These are phyloP conservation scores for Tarsius wallacei DNA, from an alignment of 2,797 vertebrate genomes.

Conservation along the genomic window DNA sequence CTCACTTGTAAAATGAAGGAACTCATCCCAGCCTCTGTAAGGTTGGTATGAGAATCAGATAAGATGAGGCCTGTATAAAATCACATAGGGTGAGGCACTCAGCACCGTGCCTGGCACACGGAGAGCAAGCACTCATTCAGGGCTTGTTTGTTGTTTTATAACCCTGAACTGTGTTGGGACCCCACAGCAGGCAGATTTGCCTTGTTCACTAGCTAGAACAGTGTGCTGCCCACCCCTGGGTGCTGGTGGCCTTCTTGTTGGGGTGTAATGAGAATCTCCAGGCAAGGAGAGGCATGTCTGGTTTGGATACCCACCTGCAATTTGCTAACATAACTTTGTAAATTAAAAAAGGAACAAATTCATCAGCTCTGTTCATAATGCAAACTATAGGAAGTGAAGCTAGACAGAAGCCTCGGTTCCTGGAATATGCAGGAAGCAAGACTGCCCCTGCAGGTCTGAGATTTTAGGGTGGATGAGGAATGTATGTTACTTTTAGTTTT, in stretches of 20 bases:
- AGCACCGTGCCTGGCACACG: rapidly evolving
- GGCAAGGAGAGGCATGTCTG: not conserved
- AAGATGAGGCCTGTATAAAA: not conserved
- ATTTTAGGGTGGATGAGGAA: not conserved
- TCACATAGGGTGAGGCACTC: not conserved
- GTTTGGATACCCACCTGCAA: not conserved
- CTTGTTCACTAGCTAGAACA: not conserved
- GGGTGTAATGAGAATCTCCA: rapidly evolving
- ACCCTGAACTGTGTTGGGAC: not conserved
- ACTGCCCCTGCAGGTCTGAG: not conserved
- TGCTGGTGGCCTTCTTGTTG: not conserved
- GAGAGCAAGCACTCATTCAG: too few relatives aligned
- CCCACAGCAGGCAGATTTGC: not conserved
- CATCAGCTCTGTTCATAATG: not conserved
- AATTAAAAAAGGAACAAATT: not conserved
- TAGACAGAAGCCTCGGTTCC: not conserved
- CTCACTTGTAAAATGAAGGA: not conserved
- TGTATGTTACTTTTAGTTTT: not conserved
- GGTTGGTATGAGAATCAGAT: not conserved
- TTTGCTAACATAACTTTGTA: not conserved
- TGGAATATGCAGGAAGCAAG: not conserved
- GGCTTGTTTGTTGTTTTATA: not conserved
- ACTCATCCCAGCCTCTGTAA: not conserved
- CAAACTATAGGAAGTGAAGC: not conserved
- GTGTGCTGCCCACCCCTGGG: not conserved